Base-by-base conservation (phyloP, 2,113 vertebrate genomes). In the Bufo gargarizans region DNA sequence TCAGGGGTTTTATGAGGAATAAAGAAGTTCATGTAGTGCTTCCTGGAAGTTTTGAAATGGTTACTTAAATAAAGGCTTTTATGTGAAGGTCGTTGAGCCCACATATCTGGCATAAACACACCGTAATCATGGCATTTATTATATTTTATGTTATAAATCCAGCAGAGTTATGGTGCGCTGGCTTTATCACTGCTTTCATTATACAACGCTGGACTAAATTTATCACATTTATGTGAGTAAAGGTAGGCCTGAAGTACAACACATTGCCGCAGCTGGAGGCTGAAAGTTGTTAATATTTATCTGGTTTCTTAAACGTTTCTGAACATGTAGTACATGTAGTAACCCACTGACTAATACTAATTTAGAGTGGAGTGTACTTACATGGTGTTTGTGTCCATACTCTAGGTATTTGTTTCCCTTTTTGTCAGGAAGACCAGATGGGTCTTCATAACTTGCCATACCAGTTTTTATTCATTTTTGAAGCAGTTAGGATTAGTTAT, bases 51-150 rank as follows among this genome's bases (percentile, higher is more conserved):
- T 88, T 83, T 67, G 83, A 67, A 88, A 84, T 65, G 80, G 72
- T 84, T 88, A 67, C 87, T 84, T 88, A 77, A 88, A 88, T 84
- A 88, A 88, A 88, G 87, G 59, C 47, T 88, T 88, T 88, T 84
- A 88, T 88, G 87, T 88, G 81, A 88, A 84, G 87, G 81, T 77
- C 81, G 81, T 88, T 84, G 87, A 84, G 87, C 72, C 81, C 80
- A 84, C 81, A 88, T 88, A 88, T 88, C 87, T 84, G 87, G 81
- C 58, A 88, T 88, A 88, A 88, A 88, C 87, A 77, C 87, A 83
- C 55, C 80, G 6, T 88, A 88, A 88, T 84, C 59, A 65, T 84
- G 81, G 72, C 87, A 67, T 83, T 88, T 88, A 88, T 83, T 88
- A 88, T 77, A 69, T 45, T 58, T 20, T 50, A 11, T n/a, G 58